Conservation (phyloP, 1,140 invertebrate genomes). For the Dinothrombium tinctorium region DNA sequence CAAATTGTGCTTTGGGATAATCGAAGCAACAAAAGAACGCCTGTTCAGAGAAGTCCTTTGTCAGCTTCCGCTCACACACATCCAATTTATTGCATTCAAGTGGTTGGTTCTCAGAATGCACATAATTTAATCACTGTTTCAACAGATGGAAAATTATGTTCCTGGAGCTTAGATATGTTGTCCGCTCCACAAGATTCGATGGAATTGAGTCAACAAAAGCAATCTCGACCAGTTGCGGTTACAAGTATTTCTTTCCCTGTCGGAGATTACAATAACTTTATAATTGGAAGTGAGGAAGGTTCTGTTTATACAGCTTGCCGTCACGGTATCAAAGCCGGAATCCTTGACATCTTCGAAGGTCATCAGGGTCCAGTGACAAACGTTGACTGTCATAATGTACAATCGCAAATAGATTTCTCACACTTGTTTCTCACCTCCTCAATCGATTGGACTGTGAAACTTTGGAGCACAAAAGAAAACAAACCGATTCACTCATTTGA, state of each 20-base stretch:
- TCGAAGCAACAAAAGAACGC: slow-evolving; percentile 82
- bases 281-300: slow-evolving; percentile 87
- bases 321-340: slow-evolving; percentile 72
- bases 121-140: slow-evolving; percentile 95
- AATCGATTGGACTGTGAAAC: slow-evolving; percentile 93
- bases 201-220: slow-evolving; percentile 59
- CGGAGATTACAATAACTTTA: slow-evolving; percentile 89
- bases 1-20: slow-evolving; percentile 99
- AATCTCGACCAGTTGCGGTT: slow-evolving; percentile 73
- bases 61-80: slow-evolving; percentile 72
- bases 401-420: slow-evolving; percentile 76
- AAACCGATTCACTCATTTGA: slow-evolving; percentile 93
- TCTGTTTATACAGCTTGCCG: slow-evolving; percentile 81
- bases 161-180: slow-evolving; percentile 96
- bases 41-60: slow-evolving; percentile 79
- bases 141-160: slow-evolving; percentile 87
- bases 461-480: slow-evolving; percentile 91
- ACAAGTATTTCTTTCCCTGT: slow-evolving; percentile 77
- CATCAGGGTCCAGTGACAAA: slow-evolving; percentile 83
- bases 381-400: slow-evolving; percentile 59
- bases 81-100: slow-evolving; percentile 77
- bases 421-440: slow-evolving; percentile 89
- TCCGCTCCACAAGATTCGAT: slow-evolving; percentile 63
- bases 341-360: slow-evolving; percentile 70
- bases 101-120: slow-evolving; percentile 94